Evolutionary conservation across 2,888 invertebrate species (phyloP), one percentile per base, ranked within the genome.

Genomic region (Syritta pipiens): DNA sequence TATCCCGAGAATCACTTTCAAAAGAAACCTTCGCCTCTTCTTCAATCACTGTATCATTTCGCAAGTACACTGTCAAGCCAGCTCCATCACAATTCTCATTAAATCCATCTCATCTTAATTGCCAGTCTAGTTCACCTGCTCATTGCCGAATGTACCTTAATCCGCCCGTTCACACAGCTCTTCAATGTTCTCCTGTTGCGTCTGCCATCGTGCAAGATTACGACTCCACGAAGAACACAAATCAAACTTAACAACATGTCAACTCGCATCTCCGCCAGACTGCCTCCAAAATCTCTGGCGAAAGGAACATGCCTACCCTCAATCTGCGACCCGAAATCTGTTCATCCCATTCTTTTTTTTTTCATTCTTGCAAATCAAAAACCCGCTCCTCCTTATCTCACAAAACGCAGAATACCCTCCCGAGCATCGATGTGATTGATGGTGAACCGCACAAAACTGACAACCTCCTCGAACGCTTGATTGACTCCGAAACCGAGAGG

Each of bases 381-480:
- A 42, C 49, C 28, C 22, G n/a, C 51, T 60, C 46, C 37, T 17
- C 24, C n/a, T 62, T 63, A 71, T 63, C 53, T 14, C n/a, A 22
- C 24, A 48, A 20, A 19, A 40, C 4, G 19, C 19, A 22, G 37
- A 67, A 57, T 40, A 55, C 60, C 42, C 55, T 32, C 17, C 42
- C 14, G 46, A 63, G 22, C 51, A 40, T 35, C 26, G 20, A 14
- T 37, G 62, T 79, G 74, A 79, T 79, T 79, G 79, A 79, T 79
- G 67, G 62, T 59, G 74, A 55, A 68, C 62, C 32, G 62, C 49
- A 57, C 67, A 74, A 55, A 79, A 68, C 24, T 79, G 79, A 79
- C 79, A 79, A 79, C 57, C 79, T 74, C 55, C 24, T 79, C 62
- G 74, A 68, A 74, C 67, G 74, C 79, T 72, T 79, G 79, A 79